Evolutionary conservation across 2,797 vertebrate species (phyloP).

Genomic region (Epinephelus coioides): DNA sequence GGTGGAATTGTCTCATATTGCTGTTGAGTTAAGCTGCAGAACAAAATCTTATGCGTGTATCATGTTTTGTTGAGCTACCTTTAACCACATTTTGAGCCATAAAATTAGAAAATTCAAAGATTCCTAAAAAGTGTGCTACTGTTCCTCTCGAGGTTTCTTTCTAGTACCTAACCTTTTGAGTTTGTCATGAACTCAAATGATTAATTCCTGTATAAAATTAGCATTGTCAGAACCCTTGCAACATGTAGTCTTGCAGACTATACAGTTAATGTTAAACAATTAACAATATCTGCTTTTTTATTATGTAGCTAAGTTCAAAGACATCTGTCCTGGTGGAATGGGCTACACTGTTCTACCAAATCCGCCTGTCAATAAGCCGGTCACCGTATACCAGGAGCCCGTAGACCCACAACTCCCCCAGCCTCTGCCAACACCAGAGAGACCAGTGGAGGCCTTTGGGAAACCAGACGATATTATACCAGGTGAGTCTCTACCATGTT

Average conservation of each 20-base stretch:
- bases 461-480: constrained; percentile 88
- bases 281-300: background rate
- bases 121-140: background rate
- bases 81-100: background rate
- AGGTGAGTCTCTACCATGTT: constrained; percentile 83
- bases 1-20: background rate
- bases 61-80: background rate
- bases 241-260: background rate
- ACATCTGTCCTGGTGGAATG: constrained; percentile 99
- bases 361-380: constrained; percentile 72
- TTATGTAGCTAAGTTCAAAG: constrained; percentile 94
- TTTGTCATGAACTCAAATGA: background rate
- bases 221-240: background rate
- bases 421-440: constrained; percentile 92
- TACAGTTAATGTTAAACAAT: background rate
- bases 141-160: background rate
- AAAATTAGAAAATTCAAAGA: background rate
- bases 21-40: background rate
- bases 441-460: constrained; percentile 92
- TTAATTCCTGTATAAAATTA: background rate
- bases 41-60: background rate
- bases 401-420: constrained; percentile 87
- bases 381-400: constrained; percentile 83
- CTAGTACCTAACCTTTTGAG: background rate
- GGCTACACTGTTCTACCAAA: constrained; percentile 93